Evolutionary conservation across 1,140 invertebrate genomes (phyloP).

Genomic region (Philotrypesis tridentata): DNA sequence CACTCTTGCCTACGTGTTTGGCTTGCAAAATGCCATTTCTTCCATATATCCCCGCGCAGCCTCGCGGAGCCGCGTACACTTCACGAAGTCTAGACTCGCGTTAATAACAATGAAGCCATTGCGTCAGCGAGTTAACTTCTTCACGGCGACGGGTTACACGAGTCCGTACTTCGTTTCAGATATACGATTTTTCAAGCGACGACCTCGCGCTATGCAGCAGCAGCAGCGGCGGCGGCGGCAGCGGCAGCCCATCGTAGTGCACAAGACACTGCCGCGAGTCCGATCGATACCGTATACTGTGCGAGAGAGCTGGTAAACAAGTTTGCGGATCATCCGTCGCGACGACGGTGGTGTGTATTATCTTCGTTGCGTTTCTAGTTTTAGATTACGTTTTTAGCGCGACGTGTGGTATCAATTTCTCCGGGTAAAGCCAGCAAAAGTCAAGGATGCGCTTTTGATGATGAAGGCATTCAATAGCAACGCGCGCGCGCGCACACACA

Average conservation of each 20-base stretch:
- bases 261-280: not conserved
- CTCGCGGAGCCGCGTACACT: no score
- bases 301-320: not conserved
- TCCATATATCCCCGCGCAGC: no score
- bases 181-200: not conserved
- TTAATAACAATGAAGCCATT: conserved; percentile 41
- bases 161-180: not conserved
- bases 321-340: not conserved
- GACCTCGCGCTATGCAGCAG: not conserved
- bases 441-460: not conserved
- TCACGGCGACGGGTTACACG: not conserved
- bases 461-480: not conserved
- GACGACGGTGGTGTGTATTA: not conserved
- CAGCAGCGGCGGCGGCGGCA: no score
- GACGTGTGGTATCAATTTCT: not conserved
- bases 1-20: conserved; percentile 34
- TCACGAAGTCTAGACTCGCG: conserved; percentile 1
- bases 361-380: not conserved
- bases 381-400: not conserved
- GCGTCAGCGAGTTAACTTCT: conserved; percentile 8
- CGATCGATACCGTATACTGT: not conserved
- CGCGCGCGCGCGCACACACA: no score
- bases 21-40: conserved; percentile 37
- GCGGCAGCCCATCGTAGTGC: no score
- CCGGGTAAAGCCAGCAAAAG: not conserved